Evolutionary conservation across 2,113 vertebrate genomes (phyloP).

Genomic region (Notothenia coriiceps): DNA sequence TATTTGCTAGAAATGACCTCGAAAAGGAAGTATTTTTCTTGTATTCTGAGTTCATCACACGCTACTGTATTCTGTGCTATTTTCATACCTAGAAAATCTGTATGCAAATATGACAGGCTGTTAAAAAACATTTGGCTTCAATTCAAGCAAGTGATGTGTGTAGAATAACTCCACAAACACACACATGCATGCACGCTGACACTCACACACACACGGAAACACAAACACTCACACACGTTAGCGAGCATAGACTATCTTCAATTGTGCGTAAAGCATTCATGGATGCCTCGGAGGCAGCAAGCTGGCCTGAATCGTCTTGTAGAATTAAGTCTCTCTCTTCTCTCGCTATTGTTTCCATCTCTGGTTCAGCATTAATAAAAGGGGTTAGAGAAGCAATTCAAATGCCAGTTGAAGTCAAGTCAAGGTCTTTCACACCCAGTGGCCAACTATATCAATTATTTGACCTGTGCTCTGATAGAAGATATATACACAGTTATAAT

Average conservation of each 20-base stretch:
- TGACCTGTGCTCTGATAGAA: background rate
- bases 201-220: background rate
- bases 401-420: slow-evolving; percentile 6
- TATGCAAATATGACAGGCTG: no score
- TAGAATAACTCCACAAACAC: background rate
- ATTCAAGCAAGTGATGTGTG: background rate
- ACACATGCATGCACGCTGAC: background rate
- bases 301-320: background rate
- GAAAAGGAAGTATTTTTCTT: background rate
- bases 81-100: background rate
- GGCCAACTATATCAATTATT: background rate
- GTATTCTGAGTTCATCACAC: background rate
- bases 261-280: slow-evolving; percentile 8
- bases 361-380: background rate
- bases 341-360: background rate
- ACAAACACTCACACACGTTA: background rate
- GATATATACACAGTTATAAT: background rate
- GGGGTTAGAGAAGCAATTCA: background rate
- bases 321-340: background rate
- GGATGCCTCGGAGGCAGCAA: slow-evolving; percentile 2
- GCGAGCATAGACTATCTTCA: background rate
- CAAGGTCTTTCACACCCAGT: background rate
- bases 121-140: background rate
- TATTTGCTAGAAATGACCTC: background rate
- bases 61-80: background rate